Evolutionary conservation across 30 jellyfish, hydroid and myxozoan genomes (phyloP).

Genomic region (Sanderia malayensis): DNA sequence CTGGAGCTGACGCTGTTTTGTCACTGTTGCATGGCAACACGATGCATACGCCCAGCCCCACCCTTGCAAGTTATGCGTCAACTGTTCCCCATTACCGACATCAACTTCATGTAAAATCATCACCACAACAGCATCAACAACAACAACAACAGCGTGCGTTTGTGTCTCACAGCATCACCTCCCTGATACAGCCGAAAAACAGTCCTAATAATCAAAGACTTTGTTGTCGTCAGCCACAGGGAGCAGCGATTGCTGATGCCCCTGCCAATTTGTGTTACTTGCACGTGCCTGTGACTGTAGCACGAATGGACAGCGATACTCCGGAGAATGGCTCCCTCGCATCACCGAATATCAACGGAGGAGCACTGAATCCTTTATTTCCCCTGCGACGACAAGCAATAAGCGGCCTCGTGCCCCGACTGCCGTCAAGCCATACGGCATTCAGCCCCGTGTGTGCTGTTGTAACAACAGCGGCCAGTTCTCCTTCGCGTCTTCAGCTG

Average conservation of each 20-base stretch:
- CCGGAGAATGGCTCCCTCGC: constrained; percentile 24
- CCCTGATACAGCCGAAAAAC: constrained; percentile 49
- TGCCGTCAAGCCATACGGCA: constrained; percentile 72
- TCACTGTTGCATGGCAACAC: constrained; percentile 8
- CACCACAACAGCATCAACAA: constrained; percentile 40
- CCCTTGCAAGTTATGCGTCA: constrained; percentile 22
- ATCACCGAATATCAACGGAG: constrained; percentile 36
- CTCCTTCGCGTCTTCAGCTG: constrained; percentile 70
- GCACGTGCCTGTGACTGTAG: constrained; percentile 70
- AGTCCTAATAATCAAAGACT: constrained; percentile 59
- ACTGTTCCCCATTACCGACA: constrained; percentile 32
- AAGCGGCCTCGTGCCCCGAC: constrained; percentile 46
- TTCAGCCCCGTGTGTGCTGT: constrained; percentile 88
- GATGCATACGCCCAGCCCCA: constrained; percentile 58
- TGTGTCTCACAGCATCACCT: constrained; percentile 60
- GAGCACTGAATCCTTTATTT: constrained; percentile 21
- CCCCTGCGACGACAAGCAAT: constrained; percentile 61
- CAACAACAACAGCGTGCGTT: constrained; percentile 52
- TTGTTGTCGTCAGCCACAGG: constrained; percentile 67
- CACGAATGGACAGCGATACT: constrained; percentile 57
- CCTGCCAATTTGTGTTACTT: constrained; percentile 55
- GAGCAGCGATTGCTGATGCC: constrained; percentile 48
- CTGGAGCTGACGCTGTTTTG: constrained; percentile 9
- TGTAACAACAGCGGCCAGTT: constrained; percentile 63
- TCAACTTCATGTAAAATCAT: constrained; percentile 16